Evolutionary conservation across 2,888 invertebrate genomes (phyloP).

Genomic region (Nomada ruficornis): DNA sequence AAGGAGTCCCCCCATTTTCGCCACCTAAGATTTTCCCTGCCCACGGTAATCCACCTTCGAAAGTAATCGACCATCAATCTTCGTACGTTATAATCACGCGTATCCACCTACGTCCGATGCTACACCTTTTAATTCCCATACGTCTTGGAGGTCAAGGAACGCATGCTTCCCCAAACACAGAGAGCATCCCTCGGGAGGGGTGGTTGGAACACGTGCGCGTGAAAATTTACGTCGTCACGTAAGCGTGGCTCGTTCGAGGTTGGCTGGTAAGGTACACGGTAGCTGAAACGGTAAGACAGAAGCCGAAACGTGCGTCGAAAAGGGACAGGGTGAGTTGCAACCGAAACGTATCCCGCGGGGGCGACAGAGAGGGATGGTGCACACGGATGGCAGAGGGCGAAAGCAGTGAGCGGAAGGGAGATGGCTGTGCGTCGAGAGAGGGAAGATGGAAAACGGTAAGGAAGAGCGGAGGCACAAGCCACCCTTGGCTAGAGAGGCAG

Average conservation of each 20-base stretch:
- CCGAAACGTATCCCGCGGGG: slow-evolving; percentile 16
- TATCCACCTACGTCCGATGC: too few species aligned
- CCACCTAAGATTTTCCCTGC: too few species aligned
- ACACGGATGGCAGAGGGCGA: slow-evolving; percentile 76
- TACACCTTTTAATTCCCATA: neutral
- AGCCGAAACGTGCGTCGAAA: slow-evolving; percentile 64
- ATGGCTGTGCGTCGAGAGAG: slow-evolving; percentile 80
- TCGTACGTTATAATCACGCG: too few species aligned
- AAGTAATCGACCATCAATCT: too few species aligned
- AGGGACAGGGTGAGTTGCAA: slow-evolving; percentile 80
- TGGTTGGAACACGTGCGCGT: slow-evolving; percentile 71
- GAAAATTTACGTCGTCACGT: slow-evolving; percentile 66
- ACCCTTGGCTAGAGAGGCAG: slow-evolving; percentile 68
- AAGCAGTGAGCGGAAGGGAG: slow-evolving; percentile 12
- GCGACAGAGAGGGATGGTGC: slow-evolving; percentile 66
- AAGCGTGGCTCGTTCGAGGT: slow-evolving; percentile 59
- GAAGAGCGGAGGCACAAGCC: slow-evolving; percentile 68
- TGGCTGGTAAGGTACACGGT: slow-evolving; percentile 62
- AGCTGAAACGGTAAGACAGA: slow-evolving; percentile 25
- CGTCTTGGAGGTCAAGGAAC: slow-evolving; percentile 60
- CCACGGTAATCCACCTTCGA: too few species aligned
- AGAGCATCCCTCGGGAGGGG: slow-evolving; percentile 41
- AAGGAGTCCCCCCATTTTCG: too few species aligned
- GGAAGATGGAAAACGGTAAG: slow-evolving; percentile 74
- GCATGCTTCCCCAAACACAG: slow-evolving; percentile 46